A percentile compares a stretch with the other conserved stretches of the same genome.
Evolutionary conservation across 2,888 invertebrate genomes (phyloP).

Genomic region (Rotaria magnacalcarata): DNA sequence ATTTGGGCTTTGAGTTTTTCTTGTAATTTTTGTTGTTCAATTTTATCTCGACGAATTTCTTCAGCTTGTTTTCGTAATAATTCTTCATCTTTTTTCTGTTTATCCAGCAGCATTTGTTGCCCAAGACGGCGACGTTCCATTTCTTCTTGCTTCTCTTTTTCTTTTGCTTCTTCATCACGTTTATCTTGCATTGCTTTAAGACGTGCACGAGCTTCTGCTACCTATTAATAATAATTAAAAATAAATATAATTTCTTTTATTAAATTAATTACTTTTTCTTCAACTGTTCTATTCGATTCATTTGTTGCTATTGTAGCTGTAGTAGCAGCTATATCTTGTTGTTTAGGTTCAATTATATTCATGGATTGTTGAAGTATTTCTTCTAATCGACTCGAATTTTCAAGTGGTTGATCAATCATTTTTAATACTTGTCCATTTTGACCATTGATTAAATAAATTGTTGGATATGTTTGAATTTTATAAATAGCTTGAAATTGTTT

Average conservation of each 20-base stretch:
- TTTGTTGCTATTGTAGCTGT: background rate
- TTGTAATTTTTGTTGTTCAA: conserved; percentile 70
- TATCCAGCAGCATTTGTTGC: conserved; percentile 64
- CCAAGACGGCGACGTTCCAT: conserved; percentile 40
- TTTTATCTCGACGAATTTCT: conserved; percentile 71
- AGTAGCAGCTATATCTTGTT: background rate
- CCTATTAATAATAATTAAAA: background rate
- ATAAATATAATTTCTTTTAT: no score
- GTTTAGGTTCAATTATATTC: background rate
- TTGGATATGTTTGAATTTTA: conserved; percentile 23
- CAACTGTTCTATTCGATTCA: background rate
- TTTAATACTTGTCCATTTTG: conserved; percentile 12
- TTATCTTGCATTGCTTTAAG: conserved; percentile 45
- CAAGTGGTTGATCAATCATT: background rate
- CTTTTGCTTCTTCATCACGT: conserved; percentile 46
- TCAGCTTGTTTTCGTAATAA: conserved; percentile 71
- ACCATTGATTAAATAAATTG: background rate
- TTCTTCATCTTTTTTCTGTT: conserved; percentile 71
- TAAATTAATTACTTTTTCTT: background rate
- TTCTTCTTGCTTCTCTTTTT: conserved; percentile 46
- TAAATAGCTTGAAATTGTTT: background rate
- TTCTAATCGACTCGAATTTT: background rate
- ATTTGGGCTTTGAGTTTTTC: conserved; percentile 77
- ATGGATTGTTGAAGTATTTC: background rate
- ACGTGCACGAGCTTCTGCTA: conserved; percentile 39